A percentile compares a stretch with the other conserved stretches of the same genome.
These are phyloP conservation scores for Cyrtorhinus lividipennis DNA, from an alignment of 1,140 invertebrate species.

Conservation along the genomic window DNA sequence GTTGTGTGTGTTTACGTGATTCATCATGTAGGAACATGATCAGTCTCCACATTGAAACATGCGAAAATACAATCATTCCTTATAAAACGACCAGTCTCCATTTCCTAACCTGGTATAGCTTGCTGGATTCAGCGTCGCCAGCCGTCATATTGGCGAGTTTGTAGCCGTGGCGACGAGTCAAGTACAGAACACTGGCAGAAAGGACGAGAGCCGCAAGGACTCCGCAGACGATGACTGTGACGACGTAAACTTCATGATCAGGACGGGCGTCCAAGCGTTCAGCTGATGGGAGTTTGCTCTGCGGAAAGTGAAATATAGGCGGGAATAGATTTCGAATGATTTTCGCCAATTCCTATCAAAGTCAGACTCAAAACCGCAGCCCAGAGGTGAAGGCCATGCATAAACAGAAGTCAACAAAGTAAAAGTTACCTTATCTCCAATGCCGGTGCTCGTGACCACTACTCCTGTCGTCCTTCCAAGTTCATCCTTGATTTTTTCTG, in stretches of 20 bases:
- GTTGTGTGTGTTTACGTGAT: no score
- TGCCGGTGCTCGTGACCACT: conserved; percentile 50
- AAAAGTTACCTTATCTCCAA: conserved; percentile 54
- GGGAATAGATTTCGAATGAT: no score
- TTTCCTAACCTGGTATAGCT: conserved; percentile 92
- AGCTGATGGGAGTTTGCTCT: conserved; percentile 23
- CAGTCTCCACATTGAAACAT: no score
- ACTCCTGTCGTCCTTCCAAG: conserved; percentile 42
- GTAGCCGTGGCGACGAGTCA: conserved; percentile 58
- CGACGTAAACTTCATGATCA: conserved; percentile 23
- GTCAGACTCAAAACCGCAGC: no score
- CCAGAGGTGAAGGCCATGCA: no score
- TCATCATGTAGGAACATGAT: no score
- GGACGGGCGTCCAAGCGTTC: conserved; percentile 18
- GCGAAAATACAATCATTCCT: no score
- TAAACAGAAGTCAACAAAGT: no score
- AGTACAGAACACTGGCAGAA: conserved; percentile 47
- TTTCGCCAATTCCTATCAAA: no score
- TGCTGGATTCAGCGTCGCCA: conserved; percentile 76
- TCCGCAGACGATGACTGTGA: conserved; percentile 46
- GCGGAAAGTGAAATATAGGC: conserved; percentile 4
- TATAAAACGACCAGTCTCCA: no score
- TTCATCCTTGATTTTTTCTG: conserved; percentile 44
- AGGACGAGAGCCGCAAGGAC: conserved; percentile 51
- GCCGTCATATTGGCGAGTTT: conserved; percentile 51